Evolutionary conservation across 2,888 invertebrate genomes (phyloP).

Genomic region (Ophion obscuratus): DNA sequence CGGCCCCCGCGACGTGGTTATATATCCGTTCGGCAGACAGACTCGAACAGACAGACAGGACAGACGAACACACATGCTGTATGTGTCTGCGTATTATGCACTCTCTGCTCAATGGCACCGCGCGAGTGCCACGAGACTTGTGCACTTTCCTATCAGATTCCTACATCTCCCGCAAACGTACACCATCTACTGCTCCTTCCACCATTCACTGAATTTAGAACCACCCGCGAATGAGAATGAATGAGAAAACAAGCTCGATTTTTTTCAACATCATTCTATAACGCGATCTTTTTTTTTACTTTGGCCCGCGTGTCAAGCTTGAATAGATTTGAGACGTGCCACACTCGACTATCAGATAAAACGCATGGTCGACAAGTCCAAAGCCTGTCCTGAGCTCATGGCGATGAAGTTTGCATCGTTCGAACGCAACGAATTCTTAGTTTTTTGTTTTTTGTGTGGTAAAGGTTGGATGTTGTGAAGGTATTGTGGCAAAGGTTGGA

Average conservation of each 20-base stretch:
- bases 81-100: conserved; percentile 38
- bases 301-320: neutral
- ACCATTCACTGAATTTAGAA: conserved; percentile 62
- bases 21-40: conserved; percentile 53
- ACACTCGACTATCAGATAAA: conserved; percentile 4
- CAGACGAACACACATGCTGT: conserved; percentile 49
- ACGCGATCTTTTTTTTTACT: neutral
- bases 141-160: conserved; percentile 64
- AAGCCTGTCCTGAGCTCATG: neutral
- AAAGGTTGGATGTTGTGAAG: too few relatives aligned
- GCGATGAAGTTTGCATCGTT: too few relatives aligned
- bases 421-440: too few relatives aligned
- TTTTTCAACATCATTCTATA: conserved; percentile 33
- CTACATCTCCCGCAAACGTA: conserved; percentile 59
- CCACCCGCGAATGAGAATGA: conserved; percentile 57
- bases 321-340: neutral
- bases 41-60: conserved; percentile 61
- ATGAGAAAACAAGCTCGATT: conserved; percentile 25
- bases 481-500: too few relatives aligned
- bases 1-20: conserved; percentile 56
- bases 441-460: too few relatives aligned
- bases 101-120: conserved; percentile 60
- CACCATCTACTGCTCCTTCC: conserved; percentile 5
- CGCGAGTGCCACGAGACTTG: conserved; percentile 50
- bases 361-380: neutral